phyloP scores from a whole-genome alignment of 2,113 vertebrate species.

The Ictalurus furcatus region DNA sequence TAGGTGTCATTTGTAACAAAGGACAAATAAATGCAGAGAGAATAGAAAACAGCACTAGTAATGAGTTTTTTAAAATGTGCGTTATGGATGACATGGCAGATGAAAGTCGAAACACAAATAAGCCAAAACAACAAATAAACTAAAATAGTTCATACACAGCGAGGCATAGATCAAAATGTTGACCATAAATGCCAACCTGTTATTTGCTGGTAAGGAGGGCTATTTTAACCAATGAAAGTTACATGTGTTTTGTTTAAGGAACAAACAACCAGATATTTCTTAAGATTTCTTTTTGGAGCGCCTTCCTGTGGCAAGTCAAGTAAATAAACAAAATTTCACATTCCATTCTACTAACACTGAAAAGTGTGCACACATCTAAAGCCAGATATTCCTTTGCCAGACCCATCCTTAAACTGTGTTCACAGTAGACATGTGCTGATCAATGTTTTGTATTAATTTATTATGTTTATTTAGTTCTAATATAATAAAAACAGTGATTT shows the following conservation, averaged over 20 bases:
- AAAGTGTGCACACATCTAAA: background rate
- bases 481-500: background rate
- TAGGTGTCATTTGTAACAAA: background rate
- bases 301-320: background rate
- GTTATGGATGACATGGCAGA: conserved; percentile 20
- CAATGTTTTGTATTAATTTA: background rate
- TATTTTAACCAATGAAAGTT: background rate
- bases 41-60: background rate
- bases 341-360: background rate
- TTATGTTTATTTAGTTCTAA: background rate
- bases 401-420: background rate
- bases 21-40: background rate
- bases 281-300: background rate
- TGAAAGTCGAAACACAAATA: background rate
- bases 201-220: background rate
- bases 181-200: background rate
- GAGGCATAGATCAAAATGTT: background rate
- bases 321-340: background rate
- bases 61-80: background rate
- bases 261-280: background rate
- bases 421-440: background rate
- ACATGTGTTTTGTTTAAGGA: background rate
- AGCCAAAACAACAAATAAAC: background rate
- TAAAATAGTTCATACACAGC: background rate
- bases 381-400: background rate